Evolutionary conservation across 2,113 vertebrate genomes (phyloP), one percentile per base, ranked within the genome.

Genomic region (Fulmarus glacialis): DNA sequence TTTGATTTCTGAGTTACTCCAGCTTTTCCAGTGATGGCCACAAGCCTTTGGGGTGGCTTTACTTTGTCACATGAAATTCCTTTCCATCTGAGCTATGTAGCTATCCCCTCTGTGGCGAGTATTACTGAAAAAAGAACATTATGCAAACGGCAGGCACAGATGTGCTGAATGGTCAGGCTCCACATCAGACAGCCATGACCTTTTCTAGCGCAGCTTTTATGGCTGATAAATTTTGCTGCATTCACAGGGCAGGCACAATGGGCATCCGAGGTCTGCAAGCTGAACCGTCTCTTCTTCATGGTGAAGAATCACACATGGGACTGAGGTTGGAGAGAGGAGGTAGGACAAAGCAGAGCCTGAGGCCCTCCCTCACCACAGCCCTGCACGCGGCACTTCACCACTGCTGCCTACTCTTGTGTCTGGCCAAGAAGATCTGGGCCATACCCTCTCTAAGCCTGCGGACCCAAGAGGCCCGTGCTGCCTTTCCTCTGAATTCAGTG

Each of bases 161-260:
- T 47, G 20, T 64, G 48, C 0, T 0, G 36, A 66, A 60, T 12
- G 16, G 11, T 70, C 48, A 43, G 67, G 27, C 30, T 89, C 36
- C 30, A 8, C 1, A 3, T 85, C 74, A 92, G 26, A 15, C 43
- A 88, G 23, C 22, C 58, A 36, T 0, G 0, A 70, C 40, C 4
- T 66, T 87, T 78, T 66, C 47, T 43, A 81, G 18, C 0, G 0
- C 66, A 60, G 9, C 10, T 88, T 90, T 75, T 36, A 42, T 1
- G 21, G 48, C 18, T 80, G 30, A 48, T 75, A 68, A 56, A 30
- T 68, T 60, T 53, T 64, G 6, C 23, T 24, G 18, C 34, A 15
- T 40, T 85, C 43, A 27, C 23, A 45, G 22, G 9, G 23, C 29
- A 55, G 47, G 26, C 12, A 47, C 38, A 80, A 30, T 2, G 2